Evolutionary conservation across 53 echinoderm and acorn worm species (phyloP).

Genomic region (Glandiceps talaboti): DNA sequence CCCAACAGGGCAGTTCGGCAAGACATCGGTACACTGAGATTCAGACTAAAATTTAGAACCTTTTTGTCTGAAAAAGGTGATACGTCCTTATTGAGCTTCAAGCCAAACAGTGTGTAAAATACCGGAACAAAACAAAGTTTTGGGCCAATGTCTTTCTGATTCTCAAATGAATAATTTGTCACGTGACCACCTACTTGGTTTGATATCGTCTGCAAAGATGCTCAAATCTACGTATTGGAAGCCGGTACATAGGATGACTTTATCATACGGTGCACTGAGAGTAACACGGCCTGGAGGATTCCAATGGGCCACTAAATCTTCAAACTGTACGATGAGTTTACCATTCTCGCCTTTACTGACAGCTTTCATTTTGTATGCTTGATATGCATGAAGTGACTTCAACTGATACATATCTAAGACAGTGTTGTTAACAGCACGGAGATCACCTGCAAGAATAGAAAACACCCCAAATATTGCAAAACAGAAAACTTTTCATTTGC

Average conservation of each 20-base stretch:
- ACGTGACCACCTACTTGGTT: not conserved
- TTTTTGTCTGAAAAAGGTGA: too few species aligned
- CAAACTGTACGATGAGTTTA: not conserved
- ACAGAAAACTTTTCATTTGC: too few species aligned
- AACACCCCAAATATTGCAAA: too few species aligned
- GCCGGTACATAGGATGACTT: not conserved
- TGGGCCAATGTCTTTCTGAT: too few species aligned
- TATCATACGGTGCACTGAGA: not conserved
- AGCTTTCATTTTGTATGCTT: not conserved
- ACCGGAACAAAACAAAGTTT: too few species aligned
- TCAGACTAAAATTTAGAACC: too few species aligned
- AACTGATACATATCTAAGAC: not conserved
- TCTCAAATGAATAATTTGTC: too few species aligned
- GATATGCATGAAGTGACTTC: not conserved
- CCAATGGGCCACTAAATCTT: not conserved
- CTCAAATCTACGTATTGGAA: not conserved
- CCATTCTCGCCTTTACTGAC: not conserved
- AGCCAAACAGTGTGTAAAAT: too few species aligned
- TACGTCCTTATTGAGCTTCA: too few species aligned
- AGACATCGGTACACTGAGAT: too few species aligned
- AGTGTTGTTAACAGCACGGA: not conserved
- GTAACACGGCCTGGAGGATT: not conserved
- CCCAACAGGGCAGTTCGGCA: too few species aligned
- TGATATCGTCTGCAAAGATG: not conserved
- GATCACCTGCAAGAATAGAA: not conserved